Base-by-base conservation (phyloP, 2,113 vertebrate species). In the Saguinus imperator region DNA sequence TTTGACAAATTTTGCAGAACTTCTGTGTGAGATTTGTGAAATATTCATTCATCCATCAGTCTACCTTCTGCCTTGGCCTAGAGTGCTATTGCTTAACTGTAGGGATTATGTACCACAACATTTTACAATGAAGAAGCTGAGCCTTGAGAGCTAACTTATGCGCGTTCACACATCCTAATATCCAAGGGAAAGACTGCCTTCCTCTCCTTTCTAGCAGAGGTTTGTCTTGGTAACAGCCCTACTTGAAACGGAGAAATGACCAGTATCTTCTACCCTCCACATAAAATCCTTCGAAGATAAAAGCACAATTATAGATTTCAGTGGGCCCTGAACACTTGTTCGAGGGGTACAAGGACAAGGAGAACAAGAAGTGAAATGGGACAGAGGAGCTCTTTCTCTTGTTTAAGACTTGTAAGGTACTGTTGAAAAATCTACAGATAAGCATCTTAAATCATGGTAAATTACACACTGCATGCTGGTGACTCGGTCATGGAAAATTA, bases 401-500 rank as follows among this genome's bases (percentile, higher is more conserved):
- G 76, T 96, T 73, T 64, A 95, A 97, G 96, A n/a, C 96, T 95
- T 97, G 97, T 89, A 96, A 98, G 98, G 98, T 98, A 97, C 97
- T 97, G 97, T 95, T 94, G 98, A 98, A 98, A 97, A 98, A 98
- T 86, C 97, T 95, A 95, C 85, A 98, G 98, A 99, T 98, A 98
- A 98, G 98, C 98, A 98, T 98, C 98, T 99, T 98, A 99, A 99
- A 98, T 98, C 98, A 98, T 94, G 93, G 98, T 98, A 99, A 99
- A 99, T 99, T 98, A 98, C 98, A 98, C 98, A 98, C 98, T 97
- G 98, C 98, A 98, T 98, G 98, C 98, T 98, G 98, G 99, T 98
- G 98, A 98, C 98, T 98, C 98, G 98, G 98, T 99, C 99, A 99
- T 98, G 98, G 98, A 97, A 99, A 99, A 99, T 99, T 98, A 99